Evolutionary conservation across 2,113 vertebrate species (phyloP), one percentile per base, ranked within the genome.

Genomic region (Aspidoscelis tigris): DNA sequence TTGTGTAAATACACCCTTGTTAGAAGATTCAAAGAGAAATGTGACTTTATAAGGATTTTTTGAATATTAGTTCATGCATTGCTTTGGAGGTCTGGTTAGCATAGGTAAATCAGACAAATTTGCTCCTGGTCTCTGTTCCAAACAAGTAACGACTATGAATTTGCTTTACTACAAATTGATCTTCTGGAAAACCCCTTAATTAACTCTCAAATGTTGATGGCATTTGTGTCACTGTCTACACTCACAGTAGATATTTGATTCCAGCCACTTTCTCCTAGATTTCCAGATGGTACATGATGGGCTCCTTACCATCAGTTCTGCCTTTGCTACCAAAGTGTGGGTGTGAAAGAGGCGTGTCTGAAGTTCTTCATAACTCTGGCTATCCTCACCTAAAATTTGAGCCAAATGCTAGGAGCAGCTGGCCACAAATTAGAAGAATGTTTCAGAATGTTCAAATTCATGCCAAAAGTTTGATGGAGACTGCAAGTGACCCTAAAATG

Each of bases 391-490:
- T 1, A 0, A 72, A 61, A 10, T 24, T n/a, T 68, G 86, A 78
- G 21, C 53, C 33, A 18, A 7, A 24, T 81, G 11, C 12, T 81
- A 43, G 11, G 80, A 68, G 21, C n/a, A 53, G 50, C 9, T 20
- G 61, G 41, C 8, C 66, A 87, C 44, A 82, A 89, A 69, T 64
- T 64, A 78, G n/a, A 83, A 5, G 26, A 84, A 50, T 1, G 39
- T 86, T 91, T 74, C 21, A 77, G 80, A n/a, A 20, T 20, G 7
- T 20, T 61, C 53, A 43, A 80, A n/a, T 14, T 33, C 77, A 55
- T 66, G 12, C 11, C 73, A 78, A 0, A 0, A 33, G 68, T 41
- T 83, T 73, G 7, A 85, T 82, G 79, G 39, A 70, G 55, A 12
- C 76, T 22, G 76, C 77, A 0, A 0, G n/a, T 88, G 24, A 1